These are phyloP conservation scores for Brevimyrus niger DNA, from an alignment of 2,113 vertebrate genomes.

Conservation along the genomic window DNA sequence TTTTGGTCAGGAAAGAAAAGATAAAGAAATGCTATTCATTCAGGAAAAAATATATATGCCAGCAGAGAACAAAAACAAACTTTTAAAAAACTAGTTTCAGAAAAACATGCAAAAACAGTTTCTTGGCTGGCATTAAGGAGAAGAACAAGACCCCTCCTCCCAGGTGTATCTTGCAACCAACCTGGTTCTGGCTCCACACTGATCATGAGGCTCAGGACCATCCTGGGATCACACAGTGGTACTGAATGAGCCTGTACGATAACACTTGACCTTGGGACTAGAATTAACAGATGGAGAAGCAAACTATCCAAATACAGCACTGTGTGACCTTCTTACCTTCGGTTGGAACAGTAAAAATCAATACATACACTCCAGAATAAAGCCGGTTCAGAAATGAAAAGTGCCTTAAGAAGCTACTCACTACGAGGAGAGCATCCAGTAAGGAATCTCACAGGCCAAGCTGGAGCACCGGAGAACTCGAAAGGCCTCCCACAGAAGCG, in stretches of 20 bases:
- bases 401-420: background rate
- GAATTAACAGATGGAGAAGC: background rate
- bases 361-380: background rate
- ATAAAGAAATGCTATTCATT: background rate
- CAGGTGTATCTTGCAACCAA: background rate
- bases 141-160: no score
- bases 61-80: background rate
- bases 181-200: background rate
- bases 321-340: background rate
- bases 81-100: background rate
- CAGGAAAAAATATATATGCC: background rate
- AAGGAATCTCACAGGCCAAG: background rate
- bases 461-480: constrained; percentile 42
- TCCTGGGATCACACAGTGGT: background rate
- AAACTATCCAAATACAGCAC: background rate
- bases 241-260: background rate
- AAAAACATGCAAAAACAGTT: background rate
- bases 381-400: background rate
- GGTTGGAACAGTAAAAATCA: background rate
- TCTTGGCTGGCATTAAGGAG: background rate
- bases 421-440: background rate
- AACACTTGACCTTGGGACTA: background rate
- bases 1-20: background rate
- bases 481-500: constrained; percentile 47
- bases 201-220: background rate